phyloP scores from a whole-genome alignment of 1,140 invertebrate species.

The Dendroctonus valens region DNA sequence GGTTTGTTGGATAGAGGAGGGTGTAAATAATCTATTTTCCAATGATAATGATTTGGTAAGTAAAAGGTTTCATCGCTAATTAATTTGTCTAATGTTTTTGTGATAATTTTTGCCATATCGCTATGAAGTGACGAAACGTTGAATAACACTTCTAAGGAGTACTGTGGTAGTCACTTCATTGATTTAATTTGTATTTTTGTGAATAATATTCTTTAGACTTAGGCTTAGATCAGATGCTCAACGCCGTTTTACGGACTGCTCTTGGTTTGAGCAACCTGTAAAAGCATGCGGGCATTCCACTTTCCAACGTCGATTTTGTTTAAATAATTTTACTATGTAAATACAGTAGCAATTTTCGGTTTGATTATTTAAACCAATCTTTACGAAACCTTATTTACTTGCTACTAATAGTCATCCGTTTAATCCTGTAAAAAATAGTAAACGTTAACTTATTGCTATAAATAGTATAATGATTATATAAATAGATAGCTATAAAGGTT shows the following conservation, averaged over 20 bases:
- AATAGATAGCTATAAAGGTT: constrained; percentile 1
- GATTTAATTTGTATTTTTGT: constrained; percentile 2
- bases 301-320: too few species aligned
- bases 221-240: too few species aligned
- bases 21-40: constrained; percentile 1
- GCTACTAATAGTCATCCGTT: constrained; percentile 4
- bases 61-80: constrained; percentile 6
- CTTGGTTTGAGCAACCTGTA: too few species aligned
- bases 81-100: not conserved
- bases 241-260: too few species aligned
- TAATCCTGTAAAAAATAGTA: not conserved
- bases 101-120: constrained; percentile 4
- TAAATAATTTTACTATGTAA: constrained; percentile 6
- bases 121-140: not conserved
- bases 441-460: constrained; percentile 7
- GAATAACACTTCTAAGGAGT: not conserved
- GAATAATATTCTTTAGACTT: not conserved
- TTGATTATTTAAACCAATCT: not conserved
- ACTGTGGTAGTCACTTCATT: constrained; percentile 2
- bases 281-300: too few species aligned
- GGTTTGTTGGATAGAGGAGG: too few species aligned
- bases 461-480: constrained; percentile 6
- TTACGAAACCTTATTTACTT: constrained; percentile 2
- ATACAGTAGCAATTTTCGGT: not conserved
- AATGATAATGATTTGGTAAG: not conserved